A percentile compares a stretch with the other conserved stretches of the same genome.
phyloP scores from a whole-genome alignment of 2,113 vertebrate genomes.

The Oncorhynchus gorbuscha region DNA sequence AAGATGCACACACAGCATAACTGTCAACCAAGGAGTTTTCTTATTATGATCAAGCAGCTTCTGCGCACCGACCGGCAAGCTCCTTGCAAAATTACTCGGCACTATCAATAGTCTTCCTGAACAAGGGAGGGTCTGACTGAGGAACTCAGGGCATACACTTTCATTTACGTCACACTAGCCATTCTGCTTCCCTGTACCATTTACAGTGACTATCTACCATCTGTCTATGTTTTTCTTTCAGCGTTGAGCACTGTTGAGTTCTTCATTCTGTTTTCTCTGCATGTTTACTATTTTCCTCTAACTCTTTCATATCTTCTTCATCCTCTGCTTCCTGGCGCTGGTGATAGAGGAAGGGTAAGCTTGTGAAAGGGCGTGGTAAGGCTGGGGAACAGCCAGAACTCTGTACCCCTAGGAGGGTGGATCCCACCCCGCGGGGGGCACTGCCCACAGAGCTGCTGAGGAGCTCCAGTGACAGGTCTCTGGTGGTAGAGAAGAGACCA shows the following conservation, averaged over 20 bases:
- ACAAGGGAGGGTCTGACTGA: too few relatives aligned
- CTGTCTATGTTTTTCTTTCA: background rate
- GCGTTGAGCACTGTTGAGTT: background rate
- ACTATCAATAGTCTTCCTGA: too few relatives aligned
- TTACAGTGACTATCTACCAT: background rate
- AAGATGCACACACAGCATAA: background rate
- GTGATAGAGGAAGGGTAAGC: constrained; percentile 68
- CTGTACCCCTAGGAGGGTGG: constrained; percentile 17
- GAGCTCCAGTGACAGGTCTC: constrained; percentile 23
- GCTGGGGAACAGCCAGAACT: constrained; percentile 4
- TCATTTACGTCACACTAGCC: background rate
- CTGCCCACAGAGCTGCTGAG: constrained; percentile 42
- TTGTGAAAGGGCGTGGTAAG: constrained; percentile 49
- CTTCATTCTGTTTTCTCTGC: constrained; percentile 14
- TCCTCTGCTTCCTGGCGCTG: constrained; percentile 57
- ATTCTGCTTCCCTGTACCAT: background rate
- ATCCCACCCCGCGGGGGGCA: constrained; percentile 5
- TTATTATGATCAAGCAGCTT: background rate
- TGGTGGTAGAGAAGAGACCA: constrained; percentile 5
- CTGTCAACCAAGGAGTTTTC: background rate
- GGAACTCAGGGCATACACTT: background rate
- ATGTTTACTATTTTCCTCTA: constrained; percentile 46
- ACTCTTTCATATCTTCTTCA: constrained; percentile 58
- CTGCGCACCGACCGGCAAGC: background rate
- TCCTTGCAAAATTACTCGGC: too few relatives aligned